These are phyloP conservation scores for Bolinopsis microptera DNA, from an alignment of 37 sponge, comb jelly and placozoan genomes.

Conservation along the genomic window DNA sequence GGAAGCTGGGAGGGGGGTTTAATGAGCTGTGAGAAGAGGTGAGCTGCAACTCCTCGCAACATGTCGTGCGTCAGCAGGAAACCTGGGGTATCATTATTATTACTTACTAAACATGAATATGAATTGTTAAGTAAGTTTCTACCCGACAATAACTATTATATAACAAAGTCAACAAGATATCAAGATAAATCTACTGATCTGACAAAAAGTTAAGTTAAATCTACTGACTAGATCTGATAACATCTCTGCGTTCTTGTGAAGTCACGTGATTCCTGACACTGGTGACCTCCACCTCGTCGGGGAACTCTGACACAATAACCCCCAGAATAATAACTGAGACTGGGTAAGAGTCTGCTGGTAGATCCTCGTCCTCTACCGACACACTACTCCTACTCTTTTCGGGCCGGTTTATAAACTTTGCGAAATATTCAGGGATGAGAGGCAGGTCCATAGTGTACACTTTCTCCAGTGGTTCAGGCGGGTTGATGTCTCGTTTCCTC, in stretches of 20 bases:
- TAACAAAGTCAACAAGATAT: too few relatives aligned
- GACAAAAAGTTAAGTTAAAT: too few relatives aligned
- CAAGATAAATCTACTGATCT: too few relatives aligned
- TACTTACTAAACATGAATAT: too few relatives aligned
- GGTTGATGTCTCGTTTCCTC: neutral
- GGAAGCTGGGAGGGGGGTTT: constrained; percentile 36
- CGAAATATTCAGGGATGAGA: neutral
- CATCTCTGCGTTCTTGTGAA: neutral
- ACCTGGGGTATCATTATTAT: too few relatives aligned
- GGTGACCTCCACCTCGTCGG: constrained; percentile 12
- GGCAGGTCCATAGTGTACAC: neutral
- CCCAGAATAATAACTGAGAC: constrained; percentile 52
- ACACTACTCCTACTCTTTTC: constrained; percentile 37
- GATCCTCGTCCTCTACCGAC: constrained; percentile 27
- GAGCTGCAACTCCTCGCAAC: constrained; percentile 33
- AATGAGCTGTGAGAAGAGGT: constrained; percentile 40
- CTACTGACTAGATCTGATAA: neutral
- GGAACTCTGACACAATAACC: constrained; percentile 39
- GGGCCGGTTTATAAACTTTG: constrained; percentile 2
- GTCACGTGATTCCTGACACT: neutral
- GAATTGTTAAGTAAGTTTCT: too few relatives aligned
- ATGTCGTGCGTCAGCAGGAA: constrained; percentile 55
- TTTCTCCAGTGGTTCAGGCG: constrained; percentile 16
- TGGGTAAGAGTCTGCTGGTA: neutral
- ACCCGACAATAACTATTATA: too few relatives aligned